A percentile compares a stretch with the other conserved stretches of the same genome.
Conservation (phyloP, 2,113 vertebrate genomes). For the Urocynchramus pylzowi region DNA sequence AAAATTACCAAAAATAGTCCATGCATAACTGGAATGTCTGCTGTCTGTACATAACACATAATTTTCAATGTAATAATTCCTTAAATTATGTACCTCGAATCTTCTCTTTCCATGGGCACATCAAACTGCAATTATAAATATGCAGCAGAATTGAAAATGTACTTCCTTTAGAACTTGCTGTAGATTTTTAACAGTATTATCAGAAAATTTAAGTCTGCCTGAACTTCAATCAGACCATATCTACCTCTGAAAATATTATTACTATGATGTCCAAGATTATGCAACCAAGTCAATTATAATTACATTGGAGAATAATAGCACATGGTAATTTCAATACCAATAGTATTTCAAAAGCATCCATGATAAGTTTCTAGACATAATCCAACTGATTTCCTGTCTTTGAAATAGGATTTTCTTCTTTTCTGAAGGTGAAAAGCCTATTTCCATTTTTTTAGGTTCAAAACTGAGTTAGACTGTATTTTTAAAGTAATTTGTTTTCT, state of each 20-base stretch:
- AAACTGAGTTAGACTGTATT: background rate
- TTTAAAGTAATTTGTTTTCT: constrained; percentile 29
- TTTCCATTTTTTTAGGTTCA: background rate
- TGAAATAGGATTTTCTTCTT: constrained; percentile 50
- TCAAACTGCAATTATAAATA: background rate
- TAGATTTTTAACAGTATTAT: constrained; percentile 1
- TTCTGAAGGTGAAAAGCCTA: constrained; percentile 36
- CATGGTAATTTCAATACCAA: constrained; percentile 36
- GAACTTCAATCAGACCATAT: constrained; percentile 23
- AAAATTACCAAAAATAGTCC: background rate
- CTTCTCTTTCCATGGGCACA: background rate
- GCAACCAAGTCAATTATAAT: constrained; percentile 57
- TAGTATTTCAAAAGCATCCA: constrained; percentile 48
- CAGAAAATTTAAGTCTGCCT: constrained; percentile 21
- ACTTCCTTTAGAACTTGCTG: background rate
- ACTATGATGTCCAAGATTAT: constrained; percentile 33
- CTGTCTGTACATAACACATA: background rate
- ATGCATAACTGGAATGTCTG: background rate
- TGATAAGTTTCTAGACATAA: constrained; percentile 53
- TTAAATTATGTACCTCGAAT: background rate
- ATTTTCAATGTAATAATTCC: background rate
- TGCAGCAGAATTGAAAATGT: background rate
- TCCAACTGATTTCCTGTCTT: constrained; percentile 54
- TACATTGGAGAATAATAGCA: constrained; percentile 31
- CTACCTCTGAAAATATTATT: constrained; percentile 41